Conservation (phyloP, 2,113 vertebrate species). For the Hemichromis elongatus region DNA sequence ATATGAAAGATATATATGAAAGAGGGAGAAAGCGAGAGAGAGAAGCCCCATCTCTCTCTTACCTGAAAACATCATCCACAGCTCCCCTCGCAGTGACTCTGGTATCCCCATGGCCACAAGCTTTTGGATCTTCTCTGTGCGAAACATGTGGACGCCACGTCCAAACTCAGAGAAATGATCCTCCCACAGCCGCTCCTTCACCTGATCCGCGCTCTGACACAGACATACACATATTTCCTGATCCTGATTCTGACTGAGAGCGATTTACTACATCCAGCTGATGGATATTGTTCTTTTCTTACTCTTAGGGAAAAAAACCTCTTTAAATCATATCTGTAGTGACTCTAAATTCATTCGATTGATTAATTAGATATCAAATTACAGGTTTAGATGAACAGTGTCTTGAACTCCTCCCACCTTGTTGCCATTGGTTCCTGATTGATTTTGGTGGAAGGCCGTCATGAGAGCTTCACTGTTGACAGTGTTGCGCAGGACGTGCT, state of each 20-base stretch:
- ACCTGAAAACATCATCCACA: slow-evolving; percentile 96
- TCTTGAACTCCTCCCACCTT: slow-evolving; percentile 36
- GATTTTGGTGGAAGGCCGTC: slow-evolving; percentile 73
- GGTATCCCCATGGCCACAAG: slow-evolving; percentile 93
- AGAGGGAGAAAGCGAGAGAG: no score
- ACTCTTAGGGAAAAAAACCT: fast-evolving
- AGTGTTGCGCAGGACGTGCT: slow-evolving; percentile 66
- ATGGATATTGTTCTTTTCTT: not conserved
- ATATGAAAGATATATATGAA: no score
- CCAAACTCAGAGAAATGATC: slow-evolving; percentile 89
- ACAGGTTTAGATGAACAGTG: not conserved
- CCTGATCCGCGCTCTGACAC: slow-evolving; percentile 76
- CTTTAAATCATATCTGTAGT: not conserved
- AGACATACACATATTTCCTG: not conserved
- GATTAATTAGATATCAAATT: fast-evolving
- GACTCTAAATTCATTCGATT: not conserved
- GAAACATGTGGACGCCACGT: slow-evolving; percentile 92
- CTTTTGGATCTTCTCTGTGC: slow-evolving; percentile 87
- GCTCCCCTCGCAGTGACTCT: slow-evolving; percentile 85
- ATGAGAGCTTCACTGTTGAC: slow-evolving; percentile 79
- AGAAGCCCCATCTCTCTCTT: not conserved
- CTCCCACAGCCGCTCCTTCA: slow-evolving; percentile 85
- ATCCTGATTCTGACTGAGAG: not conserved
- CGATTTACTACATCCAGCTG: not conserved
- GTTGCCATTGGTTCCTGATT: slow-evolving; percentile 58